phyloP scores from a whole-genome alignment of 2,797 vertebrate genomes.

The Myioborus melanocephalus region DNA sequence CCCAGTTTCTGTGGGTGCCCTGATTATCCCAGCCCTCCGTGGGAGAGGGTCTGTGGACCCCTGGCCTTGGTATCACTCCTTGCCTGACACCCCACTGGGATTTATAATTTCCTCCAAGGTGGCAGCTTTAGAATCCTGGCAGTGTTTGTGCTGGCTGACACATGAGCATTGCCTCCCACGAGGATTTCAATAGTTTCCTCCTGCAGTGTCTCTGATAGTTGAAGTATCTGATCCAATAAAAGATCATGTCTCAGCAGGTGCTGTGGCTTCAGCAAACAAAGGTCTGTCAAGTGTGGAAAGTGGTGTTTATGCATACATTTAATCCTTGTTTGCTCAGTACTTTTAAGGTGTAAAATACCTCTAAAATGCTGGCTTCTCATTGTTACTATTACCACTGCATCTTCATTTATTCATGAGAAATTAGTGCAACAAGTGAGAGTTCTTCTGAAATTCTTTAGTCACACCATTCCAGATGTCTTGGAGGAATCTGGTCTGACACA shows the following conservation, averaged over 20 bases:
- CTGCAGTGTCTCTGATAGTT: background rate
- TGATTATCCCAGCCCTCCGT: background rate
- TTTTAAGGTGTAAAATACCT: background rate
- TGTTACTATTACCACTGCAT: background rate
- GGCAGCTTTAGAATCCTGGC: rapidly evolving
- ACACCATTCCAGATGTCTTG: background rate
- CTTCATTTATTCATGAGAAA: background rate
- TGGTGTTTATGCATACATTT: background rate
- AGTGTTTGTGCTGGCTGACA: background rate
- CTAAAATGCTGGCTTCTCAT: background rate
- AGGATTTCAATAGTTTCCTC: background rate
- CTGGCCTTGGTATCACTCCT: background rate
- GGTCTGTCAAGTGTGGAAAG: background rate
- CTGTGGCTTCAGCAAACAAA: background rate
- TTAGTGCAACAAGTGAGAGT: background rate
- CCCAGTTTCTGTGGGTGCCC: background rate
- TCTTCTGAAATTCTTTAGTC: background rate
- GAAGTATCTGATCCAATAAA: background rate
- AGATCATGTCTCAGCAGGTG: background rate
- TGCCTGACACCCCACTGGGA: rapidly evolving
- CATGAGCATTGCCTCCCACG: background rate
- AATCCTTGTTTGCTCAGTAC: background rate
- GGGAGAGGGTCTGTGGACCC: background rate
- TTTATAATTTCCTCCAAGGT: background rate
- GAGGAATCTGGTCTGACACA: background rate